phyloP scores from a whole-genome alignment of 1,140 invertebrate genomes.

The Coenobita brevimanus region DNA sequence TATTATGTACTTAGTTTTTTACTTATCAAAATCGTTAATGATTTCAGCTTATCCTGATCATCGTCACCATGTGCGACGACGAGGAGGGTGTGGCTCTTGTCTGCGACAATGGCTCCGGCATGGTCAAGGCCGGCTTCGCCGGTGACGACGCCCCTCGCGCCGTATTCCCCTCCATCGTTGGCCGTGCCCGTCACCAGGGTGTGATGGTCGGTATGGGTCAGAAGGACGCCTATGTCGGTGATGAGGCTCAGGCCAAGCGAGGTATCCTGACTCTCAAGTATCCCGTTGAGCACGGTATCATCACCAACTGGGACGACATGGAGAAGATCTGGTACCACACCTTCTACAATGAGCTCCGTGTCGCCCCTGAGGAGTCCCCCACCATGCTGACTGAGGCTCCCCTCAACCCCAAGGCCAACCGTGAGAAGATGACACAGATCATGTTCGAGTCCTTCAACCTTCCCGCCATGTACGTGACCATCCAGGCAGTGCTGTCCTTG shows the following conservation, averaged over 20 bases:
- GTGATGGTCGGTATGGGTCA: constrained; percentile 98
- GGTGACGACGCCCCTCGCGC: constrained; percentile 94
- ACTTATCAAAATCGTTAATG: no score
- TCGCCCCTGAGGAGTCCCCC: constrained; percentile 94
- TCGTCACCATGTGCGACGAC: constrained; percentile 81
- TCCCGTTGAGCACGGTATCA: constrained; percentile 95
- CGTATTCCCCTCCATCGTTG: constrained; percentile 88
- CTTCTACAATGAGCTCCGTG: constrained; percentile 96
- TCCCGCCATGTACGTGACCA: constrained; percentile 57
- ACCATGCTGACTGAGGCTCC: constrained; percentile 85
- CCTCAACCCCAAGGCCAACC: constrained; percentile 84
- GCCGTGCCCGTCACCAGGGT: constrained; percentile 79
- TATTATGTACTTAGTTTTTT: no score
- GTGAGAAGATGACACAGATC: constrained; percentile 92
- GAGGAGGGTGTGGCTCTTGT: constrained; percentile 82
- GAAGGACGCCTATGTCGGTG: constrained; percentile 92
- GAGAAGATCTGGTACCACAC: constrained; percentile 97
- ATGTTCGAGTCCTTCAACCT: constrained; percentile 79
- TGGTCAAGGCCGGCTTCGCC: constrained; percentile 79
- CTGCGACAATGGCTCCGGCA: no score
- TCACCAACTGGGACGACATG: constrained; percentile 92
- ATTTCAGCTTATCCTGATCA: no score
- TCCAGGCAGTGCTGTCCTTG: constrained; percentile 57
- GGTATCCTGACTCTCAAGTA: constrained; percentile 94
- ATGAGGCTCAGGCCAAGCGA: constrained; percentile 94